Base-by-base conservation (phyloP, 2,113 vertebrate species). In the Kryptolebias marmoratus region DNA sequence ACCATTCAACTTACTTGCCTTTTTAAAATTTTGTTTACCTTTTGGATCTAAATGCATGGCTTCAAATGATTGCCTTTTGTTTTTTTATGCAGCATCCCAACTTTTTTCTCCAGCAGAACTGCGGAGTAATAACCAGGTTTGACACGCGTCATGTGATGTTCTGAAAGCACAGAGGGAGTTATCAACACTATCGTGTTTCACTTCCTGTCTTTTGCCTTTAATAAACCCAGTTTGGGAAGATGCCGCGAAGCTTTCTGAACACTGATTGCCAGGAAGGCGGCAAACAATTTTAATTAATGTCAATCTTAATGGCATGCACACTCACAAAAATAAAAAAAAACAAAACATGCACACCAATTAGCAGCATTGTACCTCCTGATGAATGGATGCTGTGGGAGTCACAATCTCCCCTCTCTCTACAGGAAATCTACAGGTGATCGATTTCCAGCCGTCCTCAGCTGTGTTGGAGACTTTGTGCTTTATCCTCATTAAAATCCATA, bases 401-500 rank as follows among this genome's bases (percentile, higher is more conserved):
- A 42, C 22, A 44, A 56, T 39, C n/a, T 11, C 72, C 42, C 30
- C 39, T 42, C 11, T 76, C 68, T 63, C 75, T 27, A 53, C 50
- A 63, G 57, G 73, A 68, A 62, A 77, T 75, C 75, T 75, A 64
- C 79, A 82, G 85, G 85, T 84, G 62, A 44, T 82, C 68, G 18
- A 49, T 66, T 65, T 88, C 71, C 71, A 71, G 18, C 73, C 53
- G 73, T 72, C 63, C 58, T 22, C 1, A 60, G 22, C 50, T 72
- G 67, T 48, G 70, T 42, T 58, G 71, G 61, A 78, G 66, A 59
- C 61, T 62, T 55, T 64, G 68, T 64, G 67, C 39, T 48, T 74
- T 30, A 69, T 66, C 60, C 62, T 87, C 64, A 87, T 91, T 86
- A 84, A 82, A 87, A 81, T 50, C 44, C 59, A 73, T 69, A 72